phyloP scores from a whole-genome alignment of 2,888 invertebrate species.

The Epinotia brunnichana region DNA sequence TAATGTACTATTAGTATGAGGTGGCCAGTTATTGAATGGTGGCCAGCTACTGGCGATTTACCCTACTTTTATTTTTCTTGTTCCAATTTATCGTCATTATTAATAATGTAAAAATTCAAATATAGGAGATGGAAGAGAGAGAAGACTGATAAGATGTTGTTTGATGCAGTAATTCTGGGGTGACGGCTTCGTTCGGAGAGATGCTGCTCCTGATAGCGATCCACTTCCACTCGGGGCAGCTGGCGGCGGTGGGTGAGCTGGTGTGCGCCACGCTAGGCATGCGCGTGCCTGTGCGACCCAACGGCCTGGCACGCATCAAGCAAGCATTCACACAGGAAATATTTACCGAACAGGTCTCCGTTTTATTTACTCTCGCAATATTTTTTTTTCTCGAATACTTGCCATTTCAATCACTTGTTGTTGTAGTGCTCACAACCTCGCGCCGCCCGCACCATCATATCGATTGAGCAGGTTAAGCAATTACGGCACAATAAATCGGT shows the following conservation, averaged over 20 bases:
- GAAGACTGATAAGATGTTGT: not conserved
- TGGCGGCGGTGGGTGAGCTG: constrained; percentile 95
- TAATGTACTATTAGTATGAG: no score
- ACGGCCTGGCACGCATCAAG: constrained; percentile 94
- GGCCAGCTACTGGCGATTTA: no score
- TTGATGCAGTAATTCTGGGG: constrained; percentile 87
- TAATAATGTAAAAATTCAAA: not conserved
- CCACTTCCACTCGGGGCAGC: constrained; percentile 97
- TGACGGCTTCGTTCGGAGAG: constrained; percentile 95
- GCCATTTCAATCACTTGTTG: not conserved
- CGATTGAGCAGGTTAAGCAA: no score
- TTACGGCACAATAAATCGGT: no score
- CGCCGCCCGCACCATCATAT: no score
- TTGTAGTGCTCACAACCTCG: no score
- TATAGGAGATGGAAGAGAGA: not conserved
- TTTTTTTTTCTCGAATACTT: not conserved
- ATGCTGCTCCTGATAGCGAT: constrained; percentile 98
- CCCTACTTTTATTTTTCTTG: no score
- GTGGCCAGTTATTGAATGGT: no score
- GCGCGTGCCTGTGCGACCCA: constrained; percentile 94
- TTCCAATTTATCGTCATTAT: not conserved
- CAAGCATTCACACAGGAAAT: constrained; percentile 98
- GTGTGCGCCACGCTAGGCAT: constrained; percentile 97
- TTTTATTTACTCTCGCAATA: not conserved
- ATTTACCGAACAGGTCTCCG: constrained; percentile 94